Conservation (phyloP, 2,113 vertebrate genomes). For the Spermophilus dauricus region DNA sequence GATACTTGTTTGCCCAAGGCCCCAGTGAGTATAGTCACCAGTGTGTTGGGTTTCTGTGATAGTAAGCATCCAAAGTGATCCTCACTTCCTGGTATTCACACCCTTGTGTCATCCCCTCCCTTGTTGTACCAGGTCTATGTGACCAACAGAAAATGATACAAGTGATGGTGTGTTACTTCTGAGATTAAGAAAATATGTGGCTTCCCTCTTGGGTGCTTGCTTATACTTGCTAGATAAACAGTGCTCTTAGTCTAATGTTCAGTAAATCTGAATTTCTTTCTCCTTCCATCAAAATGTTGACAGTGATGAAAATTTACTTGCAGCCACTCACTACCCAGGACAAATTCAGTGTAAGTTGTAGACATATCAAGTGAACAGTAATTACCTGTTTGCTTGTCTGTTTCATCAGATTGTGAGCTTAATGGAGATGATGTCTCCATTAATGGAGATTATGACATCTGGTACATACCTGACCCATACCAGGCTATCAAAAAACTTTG, state of each 20-base stretch:
- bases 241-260: background rate
- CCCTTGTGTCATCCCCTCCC: background rate
- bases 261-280: slow-evolving; percentile 1
- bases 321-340: background rate
- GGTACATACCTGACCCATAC: background rate
- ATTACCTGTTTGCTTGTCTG: background rate
- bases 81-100: background rate
- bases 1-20: too few species aligned
- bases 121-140: background rate
- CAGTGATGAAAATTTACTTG: background rate
- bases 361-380: background rate
- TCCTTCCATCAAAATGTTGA: slow-evolving; percentile 4
- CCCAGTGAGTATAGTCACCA: too few species aligned
- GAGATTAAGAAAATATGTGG: background rate
- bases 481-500: background rate
- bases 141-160: background rate
- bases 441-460: background rate
- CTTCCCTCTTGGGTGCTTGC: background rate
- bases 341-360: background rate
- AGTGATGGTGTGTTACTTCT: background rate
- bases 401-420: background rate
- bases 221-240: background rate
- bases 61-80: background rate
- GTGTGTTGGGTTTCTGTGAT: background rate
- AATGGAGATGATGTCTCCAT: background rate